Evolutionary conservation across 2,113 vertebrate genomes (phyloP).

Genomic region (Calonectris borealis): DNA sequence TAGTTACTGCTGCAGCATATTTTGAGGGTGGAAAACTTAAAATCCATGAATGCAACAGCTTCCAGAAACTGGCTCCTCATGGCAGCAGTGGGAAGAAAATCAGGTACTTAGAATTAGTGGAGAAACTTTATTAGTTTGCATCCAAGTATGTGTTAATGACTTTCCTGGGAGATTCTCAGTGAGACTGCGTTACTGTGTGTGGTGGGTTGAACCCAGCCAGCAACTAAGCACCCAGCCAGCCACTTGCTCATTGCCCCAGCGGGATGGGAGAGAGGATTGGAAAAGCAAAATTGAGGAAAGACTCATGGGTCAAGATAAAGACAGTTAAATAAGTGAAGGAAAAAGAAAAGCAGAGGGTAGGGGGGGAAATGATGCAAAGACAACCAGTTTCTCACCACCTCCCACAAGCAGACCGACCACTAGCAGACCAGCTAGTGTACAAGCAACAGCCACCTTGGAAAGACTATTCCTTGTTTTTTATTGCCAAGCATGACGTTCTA

Average conservation of each 20-base stretch:
- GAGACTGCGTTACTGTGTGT: background rate
- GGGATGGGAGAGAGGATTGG: background rate
- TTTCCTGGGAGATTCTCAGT: background rate
- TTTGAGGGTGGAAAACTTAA: slow-evolving; percentile 45
- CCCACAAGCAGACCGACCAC: background rate
- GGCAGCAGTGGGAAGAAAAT: slow-evolving; percentile 42
- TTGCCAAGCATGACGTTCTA: background rate
- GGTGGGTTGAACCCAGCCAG: background rate
- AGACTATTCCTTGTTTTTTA: background rate
- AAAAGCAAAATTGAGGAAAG: background rate
- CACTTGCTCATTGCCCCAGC: background rate
- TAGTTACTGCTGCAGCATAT: slow-evolving; percentile 36
- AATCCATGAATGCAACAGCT: slow-evolving; percentile 7
- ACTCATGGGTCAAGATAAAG: background rate
- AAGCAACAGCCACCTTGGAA: background rate
- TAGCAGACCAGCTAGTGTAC: background rate
- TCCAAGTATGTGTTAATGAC: background rate
- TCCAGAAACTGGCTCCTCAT: slow-evolving; percentile 23
- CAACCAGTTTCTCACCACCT: background rate
- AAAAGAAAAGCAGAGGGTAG: background rate
- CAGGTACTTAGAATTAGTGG: slow-evolving; percentile 28
- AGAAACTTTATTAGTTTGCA: background rate
- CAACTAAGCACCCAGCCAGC: background rate
- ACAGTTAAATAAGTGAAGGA: background rate
- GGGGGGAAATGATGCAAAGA: background rate